Evolutionary conservation across 2,113 vertebrate genomes (phyloP).

Genomic region (Eleginops maclovinus): DNA sequence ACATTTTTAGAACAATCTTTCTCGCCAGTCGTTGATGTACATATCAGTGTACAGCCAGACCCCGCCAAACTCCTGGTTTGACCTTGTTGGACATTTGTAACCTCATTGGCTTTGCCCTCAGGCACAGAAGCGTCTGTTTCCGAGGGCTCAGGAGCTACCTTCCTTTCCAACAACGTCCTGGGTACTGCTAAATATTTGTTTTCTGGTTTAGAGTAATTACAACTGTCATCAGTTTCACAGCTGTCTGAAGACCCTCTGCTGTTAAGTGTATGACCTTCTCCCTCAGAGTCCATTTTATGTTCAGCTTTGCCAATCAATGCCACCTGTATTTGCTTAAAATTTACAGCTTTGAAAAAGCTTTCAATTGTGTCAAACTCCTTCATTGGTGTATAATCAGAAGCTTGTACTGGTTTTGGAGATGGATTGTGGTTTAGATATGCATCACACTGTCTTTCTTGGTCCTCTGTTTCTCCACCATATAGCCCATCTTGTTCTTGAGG

Average conservation of each 20-base stretch:
- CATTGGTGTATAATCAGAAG: background rate
- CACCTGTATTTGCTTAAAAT: rapidly evolving
- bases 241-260: constrained; percentile 17
- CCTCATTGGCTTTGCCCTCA: background rate
- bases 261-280: background rate
- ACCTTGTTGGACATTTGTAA: background rate
- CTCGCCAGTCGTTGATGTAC: background rate
- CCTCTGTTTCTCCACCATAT: background rate
- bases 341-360: background rate
- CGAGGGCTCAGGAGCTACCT: background rate
- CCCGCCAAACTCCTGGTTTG: rapidly evolving
- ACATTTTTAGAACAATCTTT: background rate
- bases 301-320: background rate
- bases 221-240: constrained; percentile 62
- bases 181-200: constrained; percentile 35
- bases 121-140: rapidly evolving
- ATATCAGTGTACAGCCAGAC: background rate
- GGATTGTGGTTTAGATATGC: background rate
- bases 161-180: background rate
- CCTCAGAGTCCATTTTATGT: too few species aligned
- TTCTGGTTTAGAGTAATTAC: constrained; percentile 40
- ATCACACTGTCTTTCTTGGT: background rate
- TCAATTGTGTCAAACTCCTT: constrained; percentile 39
- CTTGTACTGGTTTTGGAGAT: background rate
- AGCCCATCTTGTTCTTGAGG: background rate